Conservation (phyloP, 2,888 invertebrate species). For the Rhagonycha fulva region DNA sequence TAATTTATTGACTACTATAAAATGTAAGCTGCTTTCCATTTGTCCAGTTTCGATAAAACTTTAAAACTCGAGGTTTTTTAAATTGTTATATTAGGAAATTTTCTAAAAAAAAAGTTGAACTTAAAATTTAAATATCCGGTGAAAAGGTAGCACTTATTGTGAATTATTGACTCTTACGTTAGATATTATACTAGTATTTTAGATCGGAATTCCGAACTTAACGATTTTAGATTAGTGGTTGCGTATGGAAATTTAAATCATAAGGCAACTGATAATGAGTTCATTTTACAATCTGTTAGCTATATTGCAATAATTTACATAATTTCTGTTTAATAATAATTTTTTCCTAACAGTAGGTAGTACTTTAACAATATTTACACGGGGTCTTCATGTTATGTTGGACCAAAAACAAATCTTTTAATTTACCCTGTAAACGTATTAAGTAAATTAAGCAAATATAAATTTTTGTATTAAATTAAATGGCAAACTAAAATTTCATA, state of each 20-base stretch:
- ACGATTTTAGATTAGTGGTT: background rate
- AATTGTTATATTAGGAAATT: too few species aligned
- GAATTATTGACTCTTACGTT: too few species aligned
- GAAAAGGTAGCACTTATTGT: background rate
- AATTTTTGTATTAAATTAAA: background rate
- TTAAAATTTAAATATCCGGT: background rate
- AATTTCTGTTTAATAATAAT: background rate
- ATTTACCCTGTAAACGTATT: background rate
- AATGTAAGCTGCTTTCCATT: background rate
- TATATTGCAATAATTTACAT: background rate
- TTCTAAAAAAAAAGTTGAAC: background rate
- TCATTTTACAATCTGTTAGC: background rate
- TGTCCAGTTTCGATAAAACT: too few species aligned
- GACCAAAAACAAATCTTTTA: background rate
- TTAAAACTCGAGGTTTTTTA: too few species aligned
- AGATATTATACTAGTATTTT: too few species aligned
- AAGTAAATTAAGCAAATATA: background rate
- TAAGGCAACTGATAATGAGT: background rate
- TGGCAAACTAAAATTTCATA: background rate
- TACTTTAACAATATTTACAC: background rate
- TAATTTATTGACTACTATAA: background rate
- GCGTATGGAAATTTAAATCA: background rate
- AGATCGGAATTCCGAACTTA: background rate
- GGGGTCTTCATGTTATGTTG: background rate
- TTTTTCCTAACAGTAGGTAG: background rate